Evolutionary conservation across 2,113 vertebrate species (phyloP), one percentile per base, ranked within the genome.

Genomic region (Micromys minutus): DNA sequence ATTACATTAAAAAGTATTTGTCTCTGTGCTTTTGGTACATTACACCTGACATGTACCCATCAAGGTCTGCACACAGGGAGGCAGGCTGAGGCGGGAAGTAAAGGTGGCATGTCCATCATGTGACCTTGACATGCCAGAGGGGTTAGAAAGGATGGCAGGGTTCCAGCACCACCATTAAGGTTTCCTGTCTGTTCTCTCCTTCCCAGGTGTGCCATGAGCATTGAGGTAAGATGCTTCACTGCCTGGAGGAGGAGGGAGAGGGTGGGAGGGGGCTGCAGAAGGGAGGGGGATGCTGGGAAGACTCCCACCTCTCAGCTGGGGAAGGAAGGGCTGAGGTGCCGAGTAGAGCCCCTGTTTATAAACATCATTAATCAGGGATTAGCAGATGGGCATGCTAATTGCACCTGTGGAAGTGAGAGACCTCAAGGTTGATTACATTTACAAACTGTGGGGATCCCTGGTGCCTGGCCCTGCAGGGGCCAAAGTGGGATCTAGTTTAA

Each of bases 381-480:
- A 99, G 99, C 99, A 99, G 99, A 99, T 99, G 99, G 98, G 98
- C 98, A 98, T 97, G 98, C 98, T 99, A 99, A 99, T 99, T 99
- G 98, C 98, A 99, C 99, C 98, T 98, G 98, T 98, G 99, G 98
- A 99, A 98, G 99, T 63, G 98, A 98, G 97, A 98, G 99, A 99
- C 99, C 99, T 99, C 98, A 92, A 98, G 99, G 99, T 99, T 98
- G 98, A 98, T 99, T 99, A 98, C 98, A 98, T 99, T 99, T 98
- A 98, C 98, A 96, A 98, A 98, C 97, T 93, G 91, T 96, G 97
- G 97, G 93, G 93, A 96, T 98, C 97, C 97, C 98, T 98, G 95
- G 0, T 1, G 19, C 86, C 67, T 42, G 59, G 85, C 90, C 81
- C 93, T 72, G 92, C 22, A 31, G 94, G 93, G 85, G 83, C 12